Conservation (phyloP, 2,797 vertebrate genomes). For the Platyrinchus mystaceus region DNA sequence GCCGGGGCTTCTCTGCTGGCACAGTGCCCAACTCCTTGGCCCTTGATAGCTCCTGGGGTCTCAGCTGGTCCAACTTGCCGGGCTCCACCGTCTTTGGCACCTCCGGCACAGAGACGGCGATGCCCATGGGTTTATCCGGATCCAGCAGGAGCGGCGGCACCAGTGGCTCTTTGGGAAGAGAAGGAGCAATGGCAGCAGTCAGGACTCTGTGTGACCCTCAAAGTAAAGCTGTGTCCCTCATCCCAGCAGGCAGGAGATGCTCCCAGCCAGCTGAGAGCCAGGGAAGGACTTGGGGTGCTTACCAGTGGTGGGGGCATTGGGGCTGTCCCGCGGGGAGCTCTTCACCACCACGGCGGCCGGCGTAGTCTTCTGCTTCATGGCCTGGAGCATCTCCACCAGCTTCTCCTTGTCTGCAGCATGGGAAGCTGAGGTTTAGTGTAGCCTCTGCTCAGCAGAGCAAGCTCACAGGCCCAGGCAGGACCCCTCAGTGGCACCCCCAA, state of each 20-base stretch:
- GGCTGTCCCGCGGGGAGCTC: slow-evolving; percentile 84
- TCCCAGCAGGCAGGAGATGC: not conserved
- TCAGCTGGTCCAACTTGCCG: slow-evolving; percentile 77
- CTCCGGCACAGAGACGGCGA: slow-evolving; percentile 74
- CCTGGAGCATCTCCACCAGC: slow-evolving; percentile 90
- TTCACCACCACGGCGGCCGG: slow-evolving; percentile 80
- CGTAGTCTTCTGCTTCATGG: slow-evolving; percentile 90
- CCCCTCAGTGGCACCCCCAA: not conserved
- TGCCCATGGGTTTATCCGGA: slow-evolving; percentile 77
- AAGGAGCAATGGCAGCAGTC: not conserved
- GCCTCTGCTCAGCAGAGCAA: slow-evolving; percentile 45
- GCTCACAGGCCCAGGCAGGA: not conserved
- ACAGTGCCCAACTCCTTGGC: slow-evolving; percentile 74
- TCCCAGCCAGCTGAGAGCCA: accelerated
- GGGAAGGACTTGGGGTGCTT: slow-evolving; percentile 35
- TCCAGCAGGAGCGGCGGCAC: slow-evolving; percentile 77
- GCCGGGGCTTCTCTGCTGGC: slow-evolving; percentile 80
- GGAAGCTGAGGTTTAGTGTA: slow-evolving; percentile 67
- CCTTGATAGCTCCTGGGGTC: slow-evolving; percentile 76
- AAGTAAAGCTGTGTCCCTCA: not conserved
- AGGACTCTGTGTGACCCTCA: accelerated
- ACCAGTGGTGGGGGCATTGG: slow-evolving; percentile 77
- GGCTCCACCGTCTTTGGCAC: slow-evolving; percentile 75
- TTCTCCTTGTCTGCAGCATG: slow-evolving; percentile 89
- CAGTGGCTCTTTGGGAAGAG: slow-evolving; percentile 77